Percentiles rank a stretch among this genome's conserved stretches.
phyloP scores from a whole-genome alignment of 2,888 invertebrate species.

The Drosophila austrosaltans region DNA sequence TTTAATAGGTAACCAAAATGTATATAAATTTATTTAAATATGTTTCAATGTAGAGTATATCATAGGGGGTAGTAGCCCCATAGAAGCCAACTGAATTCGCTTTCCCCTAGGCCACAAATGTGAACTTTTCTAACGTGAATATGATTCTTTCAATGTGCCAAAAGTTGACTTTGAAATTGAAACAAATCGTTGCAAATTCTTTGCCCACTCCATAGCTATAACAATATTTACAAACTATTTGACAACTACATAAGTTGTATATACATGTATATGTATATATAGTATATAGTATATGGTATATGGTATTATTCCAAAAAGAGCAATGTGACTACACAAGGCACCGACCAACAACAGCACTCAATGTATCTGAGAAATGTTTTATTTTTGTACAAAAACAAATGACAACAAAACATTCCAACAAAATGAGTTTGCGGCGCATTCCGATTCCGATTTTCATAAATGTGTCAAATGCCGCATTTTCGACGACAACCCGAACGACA shows the following conservation, averaged over 20 bases:
- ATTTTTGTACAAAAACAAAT: slow-evolving; percentile 51
- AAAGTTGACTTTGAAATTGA: neutral
- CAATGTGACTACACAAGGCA: slow-evolving; percentile 31
- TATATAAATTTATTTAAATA: too few species aligned
- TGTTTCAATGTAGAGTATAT: too few species aligned
- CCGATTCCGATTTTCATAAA: slow-evolving; percentile 78
- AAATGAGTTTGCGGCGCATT: slow-evolving; percentile 75
- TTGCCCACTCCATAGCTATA: neutral
- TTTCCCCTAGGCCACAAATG: too few species aligned
- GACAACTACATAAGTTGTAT: neutral
- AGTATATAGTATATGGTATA: neutral
- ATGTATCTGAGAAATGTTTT: slow-evolving; percentile 47
- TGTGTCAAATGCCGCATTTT: slow-evolving; percentile 78
- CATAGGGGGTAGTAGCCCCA: too few species aligned
- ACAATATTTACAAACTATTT: neutral
- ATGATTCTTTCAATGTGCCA: neutral
- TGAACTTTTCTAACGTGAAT: too few species aligned
- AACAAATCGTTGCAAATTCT: neutral
- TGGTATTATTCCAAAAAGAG: slow-evolving; percentile 2
- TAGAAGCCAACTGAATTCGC: too few species aligned
- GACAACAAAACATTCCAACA: slow-evolving; percentile 72
- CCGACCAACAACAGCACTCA: slow-evolving; percentile 21
- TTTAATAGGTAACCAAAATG: too few species aligned
- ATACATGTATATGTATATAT: neutral
- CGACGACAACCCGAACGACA: slow-evolving; percentile 46